Percentiles rank a stretch among this genome's conserved stretches.
Conservation (phyloP, 1,140 invertebrate species). For the Gryon sp. region DNA sequence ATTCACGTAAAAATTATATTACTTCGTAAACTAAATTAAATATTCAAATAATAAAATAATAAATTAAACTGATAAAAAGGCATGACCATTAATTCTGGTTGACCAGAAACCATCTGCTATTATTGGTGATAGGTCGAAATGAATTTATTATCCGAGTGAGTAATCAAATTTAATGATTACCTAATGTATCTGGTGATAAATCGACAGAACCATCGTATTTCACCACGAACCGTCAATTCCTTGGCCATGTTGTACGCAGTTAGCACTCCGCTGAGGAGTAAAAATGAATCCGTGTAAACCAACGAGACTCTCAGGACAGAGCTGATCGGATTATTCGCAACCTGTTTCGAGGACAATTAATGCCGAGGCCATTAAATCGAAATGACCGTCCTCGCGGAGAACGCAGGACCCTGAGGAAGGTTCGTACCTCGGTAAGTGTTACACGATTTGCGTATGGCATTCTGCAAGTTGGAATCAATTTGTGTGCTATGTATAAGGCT, state of each 20-base stretch:
- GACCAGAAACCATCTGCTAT: background rate
- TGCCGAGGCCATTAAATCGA: conserved; percentile 62
- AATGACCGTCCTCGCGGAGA: conserved; percentile 61
- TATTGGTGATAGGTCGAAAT: background rate
- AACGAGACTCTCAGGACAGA: conserved; percentile 81
- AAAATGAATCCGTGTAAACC: conserved; percentile 84
- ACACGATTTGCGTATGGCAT: conserved; percentile 83
- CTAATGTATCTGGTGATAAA: conserved; percentile 82
- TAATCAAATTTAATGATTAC: conserved; percentile 70
- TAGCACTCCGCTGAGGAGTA: conserved; percentile 83
- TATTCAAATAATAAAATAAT: too few species aligned
- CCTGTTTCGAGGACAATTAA: conserved; percentile 75
- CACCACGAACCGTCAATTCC: conserved; percentile 78
- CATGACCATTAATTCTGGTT: background rate
- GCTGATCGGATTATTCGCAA: conserved; percentile 81
- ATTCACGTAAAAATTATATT: background rate
- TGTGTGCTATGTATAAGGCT: conserved; percentile 82
- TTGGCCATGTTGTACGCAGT: conserved; percentile 82
- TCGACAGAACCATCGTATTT: conserved; percentile 81
- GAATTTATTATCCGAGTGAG: conserved; percentile 23
- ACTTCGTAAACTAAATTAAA: background rate
- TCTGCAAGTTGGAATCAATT: conserved; percentile 81
- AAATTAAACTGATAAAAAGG: too few species aligned
- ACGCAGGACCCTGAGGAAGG: conserved; percentile 62
- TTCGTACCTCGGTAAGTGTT: conserved; percentile 81